Conservation (phyloP, 1,140 invertebrate species). For the Hycleus phaleratus region DNA sequence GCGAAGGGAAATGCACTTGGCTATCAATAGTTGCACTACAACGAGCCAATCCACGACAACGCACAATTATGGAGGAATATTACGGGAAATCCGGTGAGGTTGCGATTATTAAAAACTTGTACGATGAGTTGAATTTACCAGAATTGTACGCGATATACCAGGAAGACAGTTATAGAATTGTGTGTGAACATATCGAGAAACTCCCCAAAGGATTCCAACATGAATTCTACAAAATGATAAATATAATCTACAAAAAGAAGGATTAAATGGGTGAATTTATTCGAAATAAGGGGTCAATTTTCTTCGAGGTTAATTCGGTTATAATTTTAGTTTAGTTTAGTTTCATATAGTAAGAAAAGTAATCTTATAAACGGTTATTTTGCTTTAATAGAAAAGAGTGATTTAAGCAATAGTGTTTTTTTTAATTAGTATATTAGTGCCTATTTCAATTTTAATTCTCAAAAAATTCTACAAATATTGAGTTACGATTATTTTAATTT, state of each 20-base stretch:
- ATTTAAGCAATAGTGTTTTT: too few species aligned
- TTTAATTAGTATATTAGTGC: too few species aligned
- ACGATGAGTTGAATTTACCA: slow-evolving; percentile 69
- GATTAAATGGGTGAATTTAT: too few species aligned
- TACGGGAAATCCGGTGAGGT: slow-evolving; percentile 65
- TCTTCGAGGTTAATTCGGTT: too few species aligned
- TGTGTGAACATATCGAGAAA: slow-evolving; percentile 77
- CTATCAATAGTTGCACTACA: slow-evolving; percentile 82
- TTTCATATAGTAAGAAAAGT: too few species aligned
- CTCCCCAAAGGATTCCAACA: slow-evolving; percentile 73
- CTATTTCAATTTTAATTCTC: too few species aligned
- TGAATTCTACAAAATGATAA: slow-evolving; percentile 69
- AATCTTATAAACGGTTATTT: too few species aligned
- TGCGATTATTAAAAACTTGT: slow-evolving; percentile 67
- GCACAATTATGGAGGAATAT: slow-evolving; percentile 67
- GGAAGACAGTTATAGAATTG: slow-evolving; percentile 74
- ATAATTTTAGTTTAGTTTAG: too few species aligned
- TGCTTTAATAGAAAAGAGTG: too few species aligned
- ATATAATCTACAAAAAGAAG: slow-evolving; percentile 68
- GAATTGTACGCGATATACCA: slow-evolving; percentile 76
- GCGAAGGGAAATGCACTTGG: slow-evolving; percentile 96
- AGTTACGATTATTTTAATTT: too few species aligned
- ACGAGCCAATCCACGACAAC: slow-evolving; percentile 64
- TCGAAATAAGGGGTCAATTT: too few species aligned
- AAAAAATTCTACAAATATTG: too few species aligned